Base-by-base conservation (phyloP, 2,797 vertebrate species). In the Dermochelys coriacea region DNA sequence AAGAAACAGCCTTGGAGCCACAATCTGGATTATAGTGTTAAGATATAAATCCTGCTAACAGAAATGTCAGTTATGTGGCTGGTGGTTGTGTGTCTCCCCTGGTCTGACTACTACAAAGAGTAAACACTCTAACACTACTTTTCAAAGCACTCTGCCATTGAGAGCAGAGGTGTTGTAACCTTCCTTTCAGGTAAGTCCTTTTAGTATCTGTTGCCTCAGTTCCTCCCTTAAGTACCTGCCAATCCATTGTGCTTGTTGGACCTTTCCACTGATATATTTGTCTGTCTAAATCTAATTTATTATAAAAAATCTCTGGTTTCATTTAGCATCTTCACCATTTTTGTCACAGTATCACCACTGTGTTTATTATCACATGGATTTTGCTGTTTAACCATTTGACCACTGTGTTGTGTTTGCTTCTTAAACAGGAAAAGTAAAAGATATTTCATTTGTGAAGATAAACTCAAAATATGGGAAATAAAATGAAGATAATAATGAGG, bases 51-150 rank as follows among this genome's bases (percentile, higher is more conserved):
- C 82, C 84, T 3, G 49, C n/a, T 23, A 12, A 71, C 37, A 41
- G 68, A 71, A 41, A 71, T 37, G 5, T 37, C 68, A 41, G 37
- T 41, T 23, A 37, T 49, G 25, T 11, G 86, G 15, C 12, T 84
- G 5, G 4, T 85, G 7, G 8, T 84, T 41, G 14, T 0, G 0
- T 86, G 18, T 5, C 4, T 80, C 37, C 6, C 10, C 11, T 68
- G 4, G 83, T 74, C 29, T 54, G 34, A 93, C 51, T 71, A 84
- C 82, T 93, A 27, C 45, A 85, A 77, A 85, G 37, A 61, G 79
- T 57, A 59, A 83, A 29, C 19, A 7, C 37, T 68, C 11, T 50
- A 47, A 37, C 5, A 49, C 78, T 75, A 78, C 8, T 68, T 34
- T 81, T 27, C 3, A 75, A 89, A 84, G 1, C 61, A 59, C 12